These are phyloP conservation scores for Colius striatus DNA, from an alignment of 2,113 vertebrate species.

Conservation along the genomic window DNA sequence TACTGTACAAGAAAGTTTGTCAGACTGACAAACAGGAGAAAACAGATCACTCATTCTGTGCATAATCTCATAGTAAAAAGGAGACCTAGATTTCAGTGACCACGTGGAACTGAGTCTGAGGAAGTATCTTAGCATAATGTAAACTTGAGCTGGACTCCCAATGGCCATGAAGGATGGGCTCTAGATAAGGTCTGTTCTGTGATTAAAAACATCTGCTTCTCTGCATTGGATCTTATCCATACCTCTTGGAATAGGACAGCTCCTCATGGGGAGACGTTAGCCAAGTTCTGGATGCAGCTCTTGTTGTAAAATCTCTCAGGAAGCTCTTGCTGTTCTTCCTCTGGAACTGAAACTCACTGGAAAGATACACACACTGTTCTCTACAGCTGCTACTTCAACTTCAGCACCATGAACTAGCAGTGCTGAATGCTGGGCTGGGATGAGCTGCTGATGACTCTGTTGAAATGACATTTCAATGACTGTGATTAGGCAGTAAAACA, in stretches of 20 bases:
- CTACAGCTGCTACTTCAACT: not conserved
- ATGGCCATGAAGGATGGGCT: not conserved
- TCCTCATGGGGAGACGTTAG: not conserved
- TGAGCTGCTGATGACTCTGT: not conserved
- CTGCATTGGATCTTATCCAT: not conserved
- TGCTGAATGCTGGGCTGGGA: not conserved
- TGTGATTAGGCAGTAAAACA: not conserved
- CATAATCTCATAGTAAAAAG: not conserved
- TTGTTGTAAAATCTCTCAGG: not conserved
- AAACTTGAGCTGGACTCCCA: not conserved
- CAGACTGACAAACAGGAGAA: not conserved
- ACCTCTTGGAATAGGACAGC: not conserved
- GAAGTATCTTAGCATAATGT: not conserved
- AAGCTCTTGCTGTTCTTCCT: not conserved
- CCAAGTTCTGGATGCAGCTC: not conserved
- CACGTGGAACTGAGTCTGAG: slow-evolving; percentile 2
- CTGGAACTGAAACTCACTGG: not conserved
- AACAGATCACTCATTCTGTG: rapidly evolving
- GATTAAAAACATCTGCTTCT: slow-evolving; percentile 10
- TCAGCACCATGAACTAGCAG: not conserved
- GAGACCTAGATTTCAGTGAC: not conserved
- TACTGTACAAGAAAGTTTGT: not conserved
- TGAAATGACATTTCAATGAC: not conserved
- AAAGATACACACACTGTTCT: not conserved
- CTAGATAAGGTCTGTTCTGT: not conserved